Evolutionary conservation across 2,888 invertebrate species (phyloP), one percentile per base, ranked within the genome.

Genomic region (Chrysolina americana): DNA sequence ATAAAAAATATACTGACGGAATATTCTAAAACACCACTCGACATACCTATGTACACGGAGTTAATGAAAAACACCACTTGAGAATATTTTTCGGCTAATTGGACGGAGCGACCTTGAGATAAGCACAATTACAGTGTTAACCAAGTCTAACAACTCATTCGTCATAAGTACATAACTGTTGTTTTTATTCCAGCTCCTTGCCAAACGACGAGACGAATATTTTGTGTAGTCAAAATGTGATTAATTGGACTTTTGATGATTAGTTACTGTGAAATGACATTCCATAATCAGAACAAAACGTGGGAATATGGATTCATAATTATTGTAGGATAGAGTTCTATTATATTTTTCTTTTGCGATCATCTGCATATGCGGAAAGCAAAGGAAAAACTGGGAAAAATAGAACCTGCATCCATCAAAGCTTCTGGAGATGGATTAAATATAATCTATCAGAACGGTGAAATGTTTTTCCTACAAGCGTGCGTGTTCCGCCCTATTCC

Each of bases 61-160:
- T 11, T 53, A 21, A 19, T 53, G 19, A 19, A 53, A 53, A 53
- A 53, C 53, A 53, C 21, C 21, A 53, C 53, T 53, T 11, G 53
- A 53, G 53, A 53, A 53, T 19, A 13, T 4, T 53, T 5, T 21
- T 23, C 21, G 53, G 21, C 53, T 53, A 53, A 53, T 53, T 53
- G 21, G 19, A 11, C 21, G 13, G 10, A 53, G 10, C 21, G 53
- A 53, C 53, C 53, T 53, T 53, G 53, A 53, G 53, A 53, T 53
- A 53, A 53, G 53, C 53, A 13, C 53, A 53, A 53, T 53, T 53
- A 53, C 53, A 21, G 53, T 21, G 53, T 53, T 53, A 53, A 53
- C 53, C 53, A 13, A 21, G 53, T 53, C 53, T 53, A 53, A 21
- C 48, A 21, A 53, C 17, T 53, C 10, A 53, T 53, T 53, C 21